Evolutionary conservation across 2,113 vertebrate genomes (phyloP), one percentile per base, ranked within the genome.

Genomic region (Fukomys damarensis): DNA sequence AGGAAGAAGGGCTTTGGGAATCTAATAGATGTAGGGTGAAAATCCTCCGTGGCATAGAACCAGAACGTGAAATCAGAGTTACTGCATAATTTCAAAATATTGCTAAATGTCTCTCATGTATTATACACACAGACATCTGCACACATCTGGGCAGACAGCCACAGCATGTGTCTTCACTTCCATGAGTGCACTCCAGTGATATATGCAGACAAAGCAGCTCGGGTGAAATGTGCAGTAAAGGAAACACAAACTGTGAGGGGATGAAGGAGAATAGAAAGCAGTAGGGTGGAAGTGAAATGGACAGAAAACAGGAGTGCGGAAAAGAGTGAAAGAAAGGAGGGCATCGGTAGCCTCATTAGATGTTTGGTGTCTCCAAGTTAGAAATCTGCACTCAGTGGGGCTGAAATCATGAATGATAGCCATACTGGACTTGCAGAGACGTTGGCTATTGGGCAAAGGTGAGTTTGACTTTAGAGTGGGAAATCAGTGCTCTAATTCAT

Each of bases 261-360:
- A 58, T 72, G 41, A 92, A 56, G 13, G n/a, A 41, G n/a, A 65
- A 26, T 2, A 5, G 0, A 66, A 65, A n/a, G 30, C 43, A 13
- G 20, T 0, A 2, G n/a, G 19, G 30, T 3, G 2, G 63, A 12
- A 32, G 65, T 28, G 46, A 58, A 56, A 7, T 1, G 13, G 6
- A 3, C 0, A 3, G 12, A 35, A 38, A 79, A 28, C 3, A 7
- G n/a, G 38, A 52, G 7, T 0, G 3, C 16, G 0, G 13, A 41
- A 32, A 65, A 74, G 43, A 49, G 38, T 46, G 30, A 6, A 38
- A 77, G 59, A 1, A 30, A n/a, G 38, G 56, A 58, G 30, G 0
- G 4, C 5, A 4, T 61, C 20, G 8, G 56, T 0, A 41, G 35
- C 3, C 66, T 66, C 14, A 32, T 20, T 5, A 76, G 79, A 32